Evolutionary conservation across 2,113 vertebrate species (phyloP), one percentile per base, ranked within the genome.

Genomic region (Carassius carassius): DNA sequence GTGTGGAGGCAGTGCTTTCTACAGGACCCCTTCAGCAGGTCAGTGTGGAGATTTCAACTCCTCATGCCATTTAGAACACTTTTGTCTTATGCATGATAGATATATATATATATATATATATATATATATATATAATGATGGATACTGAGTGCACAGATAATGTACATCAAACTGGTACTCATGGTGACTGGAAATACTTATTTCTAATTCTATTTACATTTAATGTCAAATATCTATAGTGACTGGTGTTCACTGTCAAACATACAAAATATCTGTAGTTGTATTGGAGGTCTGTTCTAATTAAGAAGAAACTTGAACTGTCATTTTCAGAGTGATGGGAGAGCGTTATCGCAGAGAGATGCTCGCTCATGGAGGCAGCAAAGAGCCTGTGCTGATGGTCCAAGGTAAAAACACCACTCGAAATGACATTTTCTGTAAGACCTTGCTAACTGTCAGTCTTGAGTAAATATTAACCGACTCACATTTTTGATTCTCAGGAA

Each of bases 1-100:
- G 94, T 99, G 84, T 99, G 98, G 98, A 97, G 95, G 74, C 96
- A 97, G 73, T 99, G 98, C 84, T 99, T 99, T 89, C 86, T 95
- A 78, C 94, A 94, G 88, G 95, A 99, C 83, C 98, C 98, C 0
- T 94, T 99, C 74, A 96, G 96, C 93, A 96, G 98, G 98, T 98
- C 32, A 54, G 58, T 12, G 17, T 41, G 56, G 56, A 58, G 56
- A n/a, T 58, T 58, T 56, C 17, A 51, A 44, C 37, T n/a, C 35
- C 17, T 41, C 35, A 1, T 72, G 7, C 37, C 14, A 67, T 67
- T 14, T 32, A 32, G 62, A 25, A 65, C 62, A 65, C 5, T 14
- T 67, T 21, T 21, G 6, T 70, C 8, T 29, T 29, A 21, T 29
- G 73, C n/a, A 29, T 29, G 29, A 29, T 29, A 29, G 1, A 29